Conservation (phyloP, 2,797 vertebrate species). For the Melanotaenia parkinsoni region DNA sequence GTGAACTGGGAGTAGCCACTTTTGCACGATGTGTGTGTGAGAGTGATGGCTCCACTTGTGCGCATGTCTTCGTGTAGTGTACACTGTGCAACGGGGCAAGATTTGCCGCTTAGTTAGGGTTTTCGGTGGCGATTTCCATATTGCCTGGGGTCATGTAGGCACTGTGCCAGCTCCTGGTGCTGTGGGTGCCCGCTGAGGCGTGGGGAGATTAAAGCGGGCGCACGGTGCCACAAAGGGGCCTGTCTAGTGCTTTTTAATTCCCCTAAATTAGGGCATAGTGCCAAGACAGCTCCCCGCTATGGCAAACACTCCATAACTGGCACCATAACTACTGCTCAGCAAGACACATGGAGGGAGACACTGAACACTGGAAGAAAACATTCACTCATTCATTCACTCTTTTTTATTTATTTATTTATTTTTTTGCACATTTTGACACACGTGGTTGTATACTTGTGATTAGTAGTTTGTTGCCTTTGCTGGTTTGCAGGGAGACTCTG, state of each 20-base stretch:
- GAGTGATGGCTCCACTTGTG: slow-evolving; percentile 43
- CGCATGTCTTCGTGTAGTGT: slow-evolving; percentile 59
- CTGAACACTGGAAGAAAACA: slow-evolving; percentile 63
- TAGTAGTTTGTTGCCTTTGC: slow-evolving; percentile 66
- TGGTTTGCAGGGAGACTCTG: slow-evolving; percentile 46
- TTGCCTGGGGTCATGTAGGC: slow-evolving; percentile 85
- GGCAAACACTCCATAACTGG: slow-evolving; percentile 81
- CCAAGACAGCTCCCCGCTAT: slow-evolving; percentile 79
- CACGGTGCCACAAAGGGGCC: slow-evolving; percentile 84
- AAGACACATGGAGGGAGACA: slow-evolving; percentile 51
- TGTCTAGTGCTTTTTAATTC: slow-evolving; percentile 88
- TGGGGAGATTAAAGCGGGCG: slow-evolving; percentile 84
- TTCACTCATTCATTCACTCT: slow-evolving; percentile 49
- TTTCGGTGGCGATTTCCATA: slow-evolving; percentile 85
- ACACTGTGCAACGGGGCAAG: slow-evolving; percentile 67
- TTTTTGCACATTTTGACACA: slow-evolving; percentile 64
- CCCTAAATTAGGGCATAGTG: slow-evolving; percentile 84
- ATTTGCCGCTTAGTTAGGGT: slow-evolving; percentile 69
- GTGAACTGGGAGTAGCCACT: slow-evolving; percentile 47
- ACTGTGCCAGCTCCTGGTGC: slow-evolving; percentile 80
- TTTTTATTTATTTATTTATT: slow-evolving; percentile 34
- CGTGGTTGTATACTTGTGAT: slow-evolving; percentile 68
- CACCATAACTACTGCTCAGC: slow-evolving; percentile 75
- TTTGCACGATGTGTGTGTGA: slow-evolving; percentile 23
- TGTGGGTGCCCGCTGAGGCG: slow-evolving; percentile 80